Evolutionary conservation across 2,113 vertebrate species (phyloP).

Genomic region (Thryonomys swinderianus): DNA sequence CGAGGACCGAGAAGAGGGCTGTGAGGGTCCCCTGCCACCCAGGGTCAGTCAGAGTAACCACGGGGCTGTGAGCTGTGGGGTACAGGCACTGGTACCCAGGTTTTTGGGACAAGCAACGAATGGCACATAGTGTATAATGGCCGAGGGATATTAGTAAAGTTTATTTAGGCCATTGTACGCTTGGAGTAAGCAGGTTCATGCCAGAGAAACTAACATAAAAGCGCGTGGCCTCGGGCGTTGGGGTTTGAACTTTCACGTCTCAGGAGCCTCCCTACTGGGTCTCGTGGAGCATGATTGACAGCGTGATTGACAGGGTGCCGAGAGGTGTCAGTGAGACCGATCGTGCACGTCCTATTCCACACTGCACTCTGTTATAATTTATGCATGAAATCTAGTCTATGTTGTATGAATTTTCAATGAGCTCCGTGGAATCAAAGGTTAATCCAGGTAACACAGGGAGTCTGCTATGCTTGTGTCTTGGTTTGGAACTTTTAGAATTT

Average conservation of each 20-base stretch:
- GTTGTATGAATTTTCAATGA: not conserved
- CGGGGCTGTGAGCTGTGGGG: not conserved
- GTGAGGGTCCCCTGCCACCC: accelerated
- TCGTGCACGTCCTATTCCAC: not conserved
- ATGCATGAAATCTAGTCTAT: not conserved
- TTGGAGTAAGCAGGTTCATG: not conserved
- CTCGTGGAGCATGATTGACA: not conserved
- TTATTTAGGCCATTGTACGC: not conserved
- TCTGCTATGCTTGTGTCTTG: not conserved
- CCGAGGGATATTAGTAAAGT: not conserved
- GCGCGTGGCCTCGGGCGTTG: accelerated
- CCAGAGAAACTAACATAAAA: not conserved
- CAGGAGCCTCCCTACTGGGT: not conserved
- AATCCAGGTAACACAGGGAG: not conserved
- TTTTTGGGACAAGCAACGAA: not conserved
- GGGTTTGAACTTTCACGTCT: not conserved
- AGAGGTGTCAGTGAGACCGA: not conserved
- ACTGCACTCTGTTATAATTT: not conserved
- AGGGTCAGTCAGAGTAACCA: not conserved
- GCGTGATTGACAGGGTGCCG: not conserved
- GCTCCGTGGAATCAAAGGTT: not conserved
- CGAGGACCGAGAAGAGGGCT: not conserved
- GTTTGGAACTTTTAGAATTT: not conserved
- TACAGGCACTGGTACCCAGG: not conserved
- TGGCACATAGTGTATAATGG: too few relatives aligned